Evolutionary conservation across 92 coral and sea anemone species (phyloP).

Genomic region (Porites lobata): DNA sequence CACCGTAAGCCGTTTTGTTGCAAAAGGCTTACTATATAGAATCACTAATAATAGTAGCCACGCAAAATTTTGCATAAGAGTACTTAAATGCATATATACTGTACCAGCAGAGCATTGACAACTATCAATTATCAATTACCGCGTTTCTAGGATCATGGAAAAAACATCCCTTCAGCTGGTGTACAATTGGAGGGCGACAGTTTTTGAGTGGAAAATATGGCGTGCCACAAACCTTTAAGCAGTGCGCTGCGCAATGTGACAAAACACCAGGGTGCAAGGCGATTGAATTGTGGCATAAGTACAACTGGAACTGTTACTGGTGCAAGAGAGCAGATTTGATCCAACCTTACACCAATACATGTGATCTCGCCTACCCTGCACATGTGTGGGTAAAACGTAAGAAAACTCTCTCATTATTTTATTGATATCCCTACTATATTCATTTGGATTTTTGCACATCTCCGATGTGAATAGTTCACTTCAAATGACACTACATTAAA

Average conservation of each 20-base stretch:
- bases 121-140: too few relatives aligned
- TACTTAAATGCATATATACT: too few relatives aligned
- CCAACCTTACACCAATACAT: neutral
- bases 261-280: neutral
- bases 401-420: neutral
- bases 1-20: too few relatives aligned
- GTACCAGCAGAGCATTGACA: too few relatives aligned
- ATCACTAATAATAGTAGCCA: too few relatives aligned
- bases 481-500: too few relatives aligned
- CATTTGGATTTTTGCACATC: too few relatives aligned
- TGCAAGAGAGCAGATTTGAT: neutral
- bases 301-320: constrained; percentile 21
- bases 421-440: too few relatives aligned
- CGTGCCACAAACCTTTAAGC: neutral
- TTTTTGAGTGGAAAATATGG: neutral
- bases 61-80: too few relatives aligned
- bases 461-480: too few relatives aligned
- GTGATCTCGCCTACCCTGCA: constrained; percentile 25
- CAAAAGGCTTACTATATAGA: too few relatives aligned
- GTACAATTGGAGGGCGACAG: neutral
- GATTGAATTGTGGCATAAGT: constrained; percentile 17
- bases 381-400: constrained; percentile 35
- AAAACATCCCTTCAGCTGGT: constrained; percentile 5
- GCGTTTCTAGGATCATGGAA: constrained; percentile 17
- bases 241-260: neutral